These are phyloP conservation scores for Melanotus villosus DNA, from an alignment of 2,888 invertebrate species.

Conservation along the genomic window DNA sequence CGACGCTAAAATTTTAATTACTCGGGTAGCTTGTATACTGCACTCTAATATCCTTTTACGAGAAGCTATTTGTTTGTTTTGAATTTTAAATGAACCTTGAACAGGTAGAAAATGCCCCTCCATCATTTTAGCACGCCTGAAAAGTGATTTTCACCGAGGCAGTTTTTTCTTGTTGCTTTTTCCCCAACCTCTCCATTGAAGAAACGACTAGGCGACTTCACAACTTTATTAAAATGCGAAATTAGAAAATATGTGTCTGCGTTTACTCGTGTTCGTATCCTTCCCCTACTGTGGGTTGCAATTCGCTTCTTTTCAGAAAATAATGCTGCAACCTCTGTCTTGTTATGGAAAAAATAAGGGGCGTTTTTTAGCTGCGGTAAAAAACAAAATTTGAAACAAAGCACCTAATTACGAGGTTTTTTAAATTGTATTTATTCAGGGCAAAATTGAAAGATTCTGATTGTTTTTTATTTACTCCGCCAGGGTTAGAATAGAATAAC, in stretches of 20 bases:
- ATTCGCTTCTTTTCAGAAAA: not conserved
- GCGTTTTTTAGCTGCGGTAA: not conserved
- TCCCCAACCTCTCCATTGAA: not conserved
- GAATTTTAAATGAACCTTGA: conserved; percentile 17
- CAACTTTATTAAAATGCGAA: conserved; percentile 26
- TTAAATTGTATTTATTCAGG: too few relatives aligned
- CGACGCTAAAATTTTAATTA: conserved; percentile 27
- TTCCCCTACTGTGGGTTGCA: not conserved
- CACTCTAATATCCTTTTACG: conserved; percentile 14
- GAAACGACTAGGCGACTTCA: not conserved
- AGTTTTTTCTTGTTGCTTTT: conserved; percentile 8
- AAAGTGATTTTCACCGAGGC: conserved; percentile 10
- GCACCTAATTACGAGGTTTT: too few relatives aligned
- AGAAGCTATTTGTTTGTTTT: conserved; percentile 22
- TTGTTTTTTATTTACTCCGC: too few relatives aligned
- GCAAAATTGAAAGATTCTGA: too few relatives aligned
- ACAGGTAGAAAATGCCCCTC: not conserved
- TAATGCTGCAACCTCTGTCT: not conserved
- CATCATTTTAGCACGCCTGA: conserved; percentile 2
- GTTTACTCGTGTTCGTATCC: not conserved
- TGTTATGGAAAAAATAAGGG: not conserved
- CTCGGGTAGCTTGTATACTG: conserved; percentile 1
- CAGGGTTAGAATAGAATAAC: too few relatives aligned
- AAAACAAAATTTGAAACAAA: not conserved
- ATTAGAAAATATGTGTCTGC: conserved; percentile 22